Conservation (phyloP, 1,140 invertebrate species). For the Holcopasites calliopsidis region DNA sequence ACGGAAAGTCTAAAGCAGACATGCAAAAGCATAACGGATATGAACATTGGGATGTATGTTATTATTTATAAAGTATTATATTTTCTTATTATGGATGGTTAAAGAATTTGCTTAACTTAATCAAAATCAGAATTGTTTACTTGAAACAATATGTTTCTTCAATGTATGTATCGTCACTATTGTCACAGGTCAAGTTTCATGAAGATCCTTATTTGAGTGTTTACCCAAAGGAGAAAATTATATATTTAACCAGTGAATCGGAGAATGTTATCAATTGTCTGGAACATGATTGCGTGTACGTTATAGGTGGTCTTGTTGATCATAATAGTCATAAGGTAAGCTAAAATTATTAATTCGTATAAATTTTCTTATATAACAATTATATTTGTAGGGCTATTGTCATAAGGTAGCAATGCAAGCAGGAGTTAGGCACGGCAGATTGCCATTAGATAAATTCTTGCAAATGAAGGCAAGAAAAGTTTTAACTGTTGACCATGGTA, state of each 20-base stretch:
- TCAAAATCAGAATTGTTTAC: neutral
- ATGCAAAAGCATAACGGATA: conserved; percentile 91
- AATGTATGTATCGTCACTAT: neutral
- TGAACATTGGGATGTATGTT: conserved; percentile 95
- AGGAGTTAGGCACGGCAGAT: conserved; percentile 89
- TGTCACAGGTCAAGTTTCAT: conserved; percentile 85
- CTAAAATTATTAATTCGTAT: conserved; percentile 27
- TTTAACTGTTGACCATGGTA: conserved; percentile 97
- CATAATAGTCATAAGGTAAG: conserved; percentile 96
- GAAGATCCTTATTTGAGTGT: conserved; percentile 84
- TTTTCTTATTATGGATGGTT: neutral
- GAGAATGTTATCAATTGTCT: conserved; percentile 90
- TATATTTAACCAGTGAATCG: conserved; percentile 97
- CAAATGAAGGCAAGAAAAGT: conserved; percentile 96
- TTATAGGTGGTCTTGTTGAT: conserved; percentile 98
- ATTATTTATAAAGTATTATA: conserved; percentile 40
- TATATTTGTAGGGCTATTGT: conserved; percentile 87
- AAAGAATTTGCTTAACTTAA: neutral
- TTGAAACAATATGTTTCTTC: neutral
- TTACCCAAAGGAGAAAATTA: conserved; percentile 88
- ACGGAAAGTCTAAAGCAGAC: conserved; percentile 85
- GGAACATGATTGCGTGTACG: conserved; percentile 90
- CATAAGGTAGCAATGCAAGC: conserved; percentile 89
- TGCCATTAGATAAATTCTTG: conserved; percentile 95
- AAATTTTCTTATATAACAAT: conserved; percentile 11